Base-by-base conservation (phyloP, 2,113 vertebrate genomes). In the Andinoacara biseriatus region DNA sequence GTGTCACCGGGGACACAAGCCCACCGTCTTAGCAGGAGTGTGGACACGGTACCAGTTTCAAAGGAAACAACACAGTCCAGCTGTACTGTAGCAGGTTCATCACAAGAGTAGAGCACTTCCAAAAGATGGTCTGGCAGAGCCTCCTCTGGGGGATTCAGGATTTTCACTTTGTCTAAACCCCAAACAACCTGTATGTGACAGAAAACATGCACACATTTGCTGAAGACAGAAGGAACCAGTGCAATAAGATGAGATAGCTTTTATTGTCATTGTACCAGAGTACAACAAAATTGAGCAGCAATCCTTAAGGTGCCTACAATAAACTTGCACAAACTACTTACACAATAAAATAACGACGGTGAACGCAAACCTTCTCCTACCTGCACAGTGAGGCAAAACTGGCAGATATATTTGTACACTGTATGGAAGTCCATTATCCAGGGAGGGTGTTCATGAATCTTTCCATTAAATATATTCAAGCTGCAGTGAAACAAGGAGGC, bases 81-180 rank as follows among this genome's bases (percentile, higher is more conserved):
- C 49, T 94, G 90, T 3, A 95, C 92, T 4, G 82, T 79, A 4
- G 94, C 72, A 35, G 84, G 49, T 15, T 76, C 24, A 22, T 93
- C 89, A 80, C 96, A 96, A 7, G 91, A 93, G 83, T 94, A 96
- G 3, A 85, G 80, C 14, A 96, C 72, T 29, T 87, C 74, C 58
- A 96, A 22, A 5, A 49, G 65, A 10, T 91, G 81, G 58, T 62
- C 83, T 11, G 94, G 79, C 4, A 91, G 57, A 7, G 93, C 83
- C 69, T 91, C 88, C 56, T 86, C 40, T 43, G 95, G 94, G n/a
- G 95, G 95, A 78, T 95, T 95, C 26, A 96, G 78, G 72, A 96
- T 84, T 1, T 10, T 80, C 69, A 96, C 90, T 2, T 90, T 6
- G 40, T 94, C 92, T 22, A 82, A 43, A 61, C 72, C 58, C 49